Conservation (phyloP, 2,113 vertebrate species). For the Ancistrus triradiatus region DNA sequence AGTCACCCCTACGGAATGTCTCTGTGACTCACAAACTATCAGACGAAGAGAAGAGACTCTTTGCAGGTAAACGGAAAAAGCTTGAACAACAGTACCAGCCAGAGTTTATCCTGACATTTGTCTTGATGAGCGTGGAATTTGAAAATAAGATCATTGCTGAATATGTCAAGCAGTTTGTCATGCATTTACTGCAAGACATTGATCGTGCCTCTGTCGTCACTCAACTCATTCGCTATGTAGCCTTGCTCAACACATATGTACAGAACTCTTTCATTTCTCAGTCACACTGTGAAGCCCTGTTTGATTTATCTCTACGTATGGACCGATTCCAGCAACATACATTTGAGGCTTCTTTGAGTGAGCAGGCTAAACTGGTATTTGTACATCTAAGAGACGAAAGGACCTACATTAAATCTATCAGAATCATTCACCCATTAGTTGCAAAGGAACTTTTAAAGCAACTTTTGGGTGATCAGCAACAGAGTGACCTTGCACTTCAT, state of each 20-base stretch:
- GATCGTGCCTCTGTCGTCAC: conserved; percentile 58
- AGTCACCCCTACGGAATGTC: conserved; percentile 66
- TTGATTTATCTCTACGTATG: conserved; percentile 44
- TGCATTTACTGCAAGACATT: conserved; percentile 65
- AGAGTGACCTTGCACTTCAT: conserved; percentile 65
- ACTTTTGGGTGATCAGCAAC: conserved; percentile 58
- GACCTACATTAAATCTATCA: conserved; percentile 65
- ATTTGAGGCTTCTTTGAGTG: conserved; percentile 65
- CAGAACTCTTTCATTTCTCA: conserved; percentile 74
- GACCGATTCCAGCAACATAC: conserved; percentile 47
- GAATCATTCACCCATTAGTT: conserved; percentile 76
- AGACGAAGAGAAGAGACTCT: conserved; percentile 63
- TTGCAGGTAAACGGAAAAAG: conserved; percentile 56
- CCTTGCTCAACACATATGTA: conserved; percentile 78
- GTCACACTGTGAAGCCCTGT: conserved; percentile 78
- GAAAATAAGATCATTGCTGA: conserved; percentile 23
- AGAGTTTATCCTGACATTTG: conserved; percentile 76
- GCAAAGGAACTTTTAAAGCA: conserved; percentile 77
- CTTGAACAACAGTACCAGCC: conserved; percentile 56
- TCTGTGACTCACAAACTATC: conserved; percentile 76
- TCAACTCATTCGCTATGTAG: conserved; percentile 66
- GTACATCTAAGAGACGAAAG: conserved; percentile 71
- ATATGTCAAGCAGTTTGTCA: conserved; percentile 65
- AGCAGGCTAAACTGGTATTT: conserved; percentile 72
- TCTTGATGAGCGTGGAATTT: conserved; percentile 77